phyloP scores from a whole-genome alignment of 2,797 vertebrate species.

The Premnoplex brunnescens region DNA sequence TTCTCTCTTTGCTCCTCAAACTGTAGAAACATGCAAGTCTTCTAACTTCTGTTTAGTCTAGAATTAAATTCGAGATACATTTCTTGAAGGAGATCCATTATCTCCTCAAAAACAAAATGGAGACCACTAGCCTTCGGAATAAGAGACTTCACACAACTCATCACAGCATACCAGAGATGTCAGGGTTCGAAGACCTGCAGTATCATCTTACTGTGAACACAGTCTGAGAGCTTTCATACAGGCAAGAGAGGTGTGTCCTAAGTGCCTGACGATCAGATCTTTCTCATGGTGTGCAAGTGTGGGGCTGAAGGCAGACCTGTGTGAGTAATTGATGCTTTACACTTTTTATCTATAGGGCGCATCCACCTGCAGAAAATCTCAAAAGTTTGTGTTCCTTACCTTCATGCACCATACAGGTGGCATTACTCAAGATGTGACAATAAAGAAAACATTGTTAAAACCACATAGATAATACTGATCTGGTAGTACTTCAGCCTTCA shows the following conservation, averaged over 20 bases:
- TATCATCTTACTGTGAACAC: neutral
- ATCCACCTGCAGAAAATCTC: neutral
- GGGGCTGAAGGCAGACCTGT: neutral
- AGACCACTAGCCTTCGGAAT: neutral
- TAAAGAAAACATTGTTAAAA: neutral
- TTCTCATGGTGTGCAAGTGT: neutral
- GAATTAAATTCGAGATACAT: neutral
- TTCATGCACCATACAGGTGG: neutral
- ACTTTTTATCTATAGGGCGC: neutral
- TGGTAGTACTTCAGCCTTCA: neutral
- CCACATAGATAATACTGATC: no score
- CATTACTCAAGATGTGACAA: neutral
- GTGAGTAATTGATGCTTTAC: neutral
- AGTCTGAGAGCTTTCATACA: neutral
- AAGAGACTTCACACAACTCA: neutral
- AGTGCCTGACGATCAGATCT: neutral
- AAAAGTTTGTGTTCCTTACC: neutral
- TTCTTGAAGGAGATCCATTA: neutral
- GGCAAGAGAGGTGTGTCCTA: neutral
- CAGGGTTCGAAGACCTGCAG: neutral
- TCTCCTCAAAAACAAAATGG: neutral
- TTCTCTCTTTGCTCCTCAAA: neutral
- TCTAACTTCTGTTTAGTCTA: neutral
- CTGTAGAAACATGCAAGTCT: neutral
- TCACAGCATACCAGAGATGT: accelerated